Evolutionary conservation across 2,797 vertebrate genomes (phyloP).

Genomic region (Macropodus opercularis): DNA sequence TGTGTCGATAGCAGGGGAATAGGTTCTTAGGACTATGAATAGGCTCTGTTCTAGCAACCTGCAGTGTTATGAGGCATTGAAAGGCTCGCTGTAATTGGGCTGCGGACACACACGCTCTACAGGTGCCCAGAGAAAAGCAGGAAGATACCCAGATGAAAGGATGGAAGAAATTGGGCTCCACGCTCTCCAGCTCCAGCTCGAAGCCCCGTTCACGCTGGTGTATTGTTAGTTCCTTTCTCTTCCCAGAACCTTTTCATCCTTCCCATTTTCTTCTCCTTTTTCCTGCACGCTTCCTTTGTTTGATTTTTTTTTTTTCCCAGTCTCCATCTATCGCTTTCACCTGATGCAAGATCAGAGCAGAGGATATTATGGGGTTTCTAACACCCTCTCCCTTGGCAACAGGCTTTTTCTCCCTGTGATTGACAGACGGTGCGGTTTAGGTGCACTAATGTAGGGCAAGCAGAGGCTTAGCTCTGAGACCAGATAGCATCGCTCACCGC

Average conservation of each 20-base stretch:
- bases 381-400: constrained; percentile 70
- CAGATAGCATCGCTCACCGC: constrained; percentile 80
- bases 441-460: constrained; percentile 80
- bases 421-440: constrained; percentile 78
- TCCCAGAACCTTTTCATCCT: constrained; percentile 26
- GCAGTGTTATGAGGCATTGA: constrained; percentile 35
- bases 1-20: constrained; percentile 44
- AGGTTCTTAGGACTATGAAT: constrained; percentile 36
- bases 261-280: constrained; percentile 23
- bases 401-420: constrained; percentile 70
- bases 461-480: constrained; percentile 75
- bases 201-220: constrained; percentile 35
- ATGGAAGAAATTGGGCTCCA: constrained; percentile 41
- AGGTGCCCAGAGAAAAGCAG: constrained; percentile 32
- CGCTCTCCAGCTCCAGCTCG: constrained; percentile 35
- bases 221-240: constrained; percentile 43
- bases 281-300: constrained; percentile 50
- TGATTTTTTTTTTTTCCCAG: constrained; percentile 21
- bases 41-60: constrained; percentile 38
- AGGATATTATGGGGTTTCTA: constrained; percentile 71
- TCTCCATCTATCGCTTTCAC: constrained; percentile 61
- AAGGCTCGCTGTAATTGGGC: constrained; percentile 50
- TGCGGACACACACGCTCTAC: constrained; percentile 5
- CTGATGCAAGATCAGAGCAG: constrained; percentile 69
- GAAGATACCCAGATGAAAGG: constrained; percentile 52